These are phyloP conservation scores for Euwallacea similis DNA, from an alignment of 1,140 invertebrate species.

Conservation along the genomic window DNA sequence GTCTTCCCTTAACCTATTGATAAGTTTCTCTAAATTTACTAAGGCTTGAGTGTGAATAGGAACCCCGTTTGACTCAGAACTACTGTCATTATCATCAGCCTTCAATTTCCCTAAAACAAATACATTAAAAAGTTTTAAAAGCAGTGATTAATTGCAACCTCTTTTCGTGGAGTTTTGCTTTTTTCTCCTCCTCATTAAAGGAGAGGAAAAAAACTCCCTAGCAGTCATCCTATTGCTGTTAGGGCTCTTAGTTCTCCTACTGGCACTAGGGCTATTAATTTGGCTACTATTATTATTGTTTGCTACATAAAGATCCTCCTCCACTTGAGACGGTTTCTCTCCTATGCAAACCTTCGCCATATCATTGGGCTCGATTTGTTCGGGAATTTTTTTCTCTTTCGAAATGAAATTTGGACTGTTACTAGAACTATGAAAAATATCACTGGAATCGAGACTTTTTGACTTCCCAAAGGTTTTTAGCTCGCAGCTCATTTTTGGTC, in stretches of 20 bases:
- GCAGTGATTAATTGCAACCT: not conserved
- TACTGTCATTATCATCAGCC: not conserved
- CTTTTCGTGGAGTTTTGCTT: slow-evolving; percentile 7
- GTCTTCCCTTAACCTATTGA: slow-evolving; percentile 58
- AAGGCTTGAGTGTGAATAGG: slow-evolving; percentile 59
- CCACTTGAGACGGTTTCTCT: slow-evolving; percentile 26
- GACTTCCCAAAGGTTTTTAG: slow-evolving; percentile 79
- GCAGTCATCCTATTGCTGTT: slow-evolving; percentile 48
- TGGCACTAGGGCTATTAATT: slow-evolving; percentile 44
- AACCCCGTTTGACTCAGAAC: slow-evolving; percentile 44
- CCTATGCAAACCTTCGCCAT: not conserved
- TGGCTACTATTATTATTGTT: slow-evolving; percentile 42
- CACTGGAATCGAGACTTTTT: slow-evolving; percentile 79
- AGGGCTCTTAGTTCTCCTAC: slow-evolving; percentile 38
- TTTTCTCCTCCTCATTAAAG: slow-evolving; percentile 51
- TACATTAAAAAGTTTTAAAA: not conserved
- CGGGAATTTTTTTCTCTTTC: slow-evolving; percentile 31
- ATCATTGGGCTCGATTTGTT: slow-evolving; percentile 22
- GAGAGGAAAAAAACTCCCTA: slow-evolving; percentile 53
- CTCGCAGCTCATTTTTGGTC: slow-evolving; percentile 57
- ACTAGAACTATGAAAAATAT: slow-evolving; percentile 58
- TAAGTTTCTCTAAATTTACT: slow-evolving; percentile 60
- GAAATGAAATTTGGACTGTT: slow-evolving; percentile 23
- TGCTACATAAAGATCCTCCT: slow-evolving; percentile 43
- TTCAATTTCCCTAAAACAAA: not conserved